Percentiles rank a stretch among this genome's conserved stretches.
Conservation (phyloP, 1,140 invertebrate species). For the Lasioglossum albipes region DNA sequence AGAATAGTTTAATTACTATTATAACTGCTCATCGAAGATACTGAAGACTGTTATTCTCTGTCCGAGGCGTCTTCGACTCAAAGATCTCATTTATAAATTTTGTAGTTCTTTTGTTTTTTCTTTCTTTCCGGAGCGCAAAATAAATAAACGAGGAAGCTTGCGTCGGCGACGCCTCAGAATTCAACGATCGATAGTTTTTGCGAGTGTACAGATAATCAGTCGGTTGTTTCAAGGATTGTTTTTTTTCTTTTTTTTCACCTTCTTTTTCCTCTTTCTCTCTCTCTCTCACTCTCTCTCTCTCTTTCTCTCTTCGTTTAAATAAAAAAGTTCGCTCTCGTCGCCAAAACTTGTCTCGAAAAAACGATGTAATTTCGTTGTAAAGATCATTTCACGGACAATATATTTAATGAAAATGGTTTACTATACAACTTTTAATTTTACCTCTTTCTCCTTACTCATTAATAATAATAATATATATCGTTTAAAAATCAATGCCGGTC, state of each 20-base stretch:
- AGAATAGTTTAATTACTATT: slow-evolving; percentile 80
- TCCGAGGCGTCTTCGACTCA: slow-evolving; percentile 66
- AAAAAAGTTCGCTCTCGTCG: slow-evolving; percentile 68
- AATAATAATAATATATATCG: slow-evolving; percentile 69
- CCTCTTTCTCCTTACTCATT: slow-evolving; percentile 63
- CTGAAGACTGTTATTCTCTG: slow-evolving; percentile 72
- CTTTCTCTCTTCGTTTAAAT: slow-evolving; percentile 56
- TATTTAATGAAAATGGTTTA: slow-evolving; percentile 74
- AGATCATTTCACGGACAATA: slow-evolving; percentile 74
- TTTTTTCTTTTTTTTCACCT: slow-evolving; percentile 20
- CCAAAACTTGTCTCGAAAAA: slow-evolving; percentile 69
- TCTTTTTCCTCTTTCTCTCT: neutral
- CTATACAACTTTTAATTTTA: slow-evolving; percentile 78
- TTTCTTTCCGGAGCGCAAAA: slow-evolving; percentile 33
- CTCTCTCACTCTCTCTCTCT: too few species aligned
- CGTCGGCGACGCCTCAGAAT: slow-evolving; percentile 59
- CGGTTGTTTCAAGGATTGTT: slow-evolving; percentile 64
- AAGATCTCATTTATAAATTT: slow-evolving; percentile 59
- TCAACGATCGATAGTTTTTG: slow-evolving; percentile 58
- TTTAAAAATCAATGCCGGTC: slow-evolving; percentile 75
- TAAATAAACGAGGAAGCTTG: slow-evolving; percentile 58
- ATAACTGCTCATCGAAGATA: slow-evolving; percentile 80
- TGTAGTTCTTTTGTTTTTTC: slow-evolving; percentile 25
- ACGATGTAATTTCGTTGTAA: slow-evolving; percentile 77
- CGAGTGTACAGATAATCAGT: slow-evolving; percentile 64